These are phyloP conservation scores for Pomacea maculata DNA, from an alignment of 1,140 invertebrate species.

Conservation along the genomic window DNA sequence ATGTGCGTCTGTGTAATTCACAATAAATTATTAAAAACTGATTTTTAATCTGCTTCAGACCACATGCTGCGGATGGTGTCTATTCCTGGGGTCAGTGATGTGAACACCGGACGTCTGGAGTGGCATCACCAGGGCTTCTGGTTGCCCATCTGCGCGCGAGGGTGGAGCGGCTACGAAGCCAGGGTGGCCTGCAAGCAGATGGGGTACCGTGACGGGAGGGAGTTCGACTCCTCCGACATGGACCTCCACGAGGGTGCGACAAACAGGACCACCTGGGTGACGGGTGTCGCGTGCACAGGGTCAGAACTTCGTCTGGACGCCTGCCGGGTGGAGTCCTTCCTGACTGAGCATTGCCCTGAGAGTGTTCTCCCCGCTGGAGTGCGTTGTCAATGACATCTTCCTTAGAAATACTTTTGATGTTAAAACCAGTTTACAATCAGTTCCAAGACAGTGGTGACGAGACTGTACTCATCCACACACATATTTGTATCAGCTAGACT, in stretches of 20 bases:
- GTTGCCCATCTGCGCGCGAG: constrained; percentile 91
- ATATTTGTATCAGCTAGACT: too few species aligned
- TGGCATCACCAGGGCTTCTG: constrained; percentile 85
- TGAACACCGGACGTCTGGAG: constrained; percentile 82
- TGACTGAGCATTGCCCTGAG: constrained; percentile 10
- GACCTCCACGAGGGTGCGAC: constrained; percentile 10
- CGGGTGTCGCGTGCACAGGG: constrained; percentile 86
- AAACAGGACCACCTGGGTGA: constrained; percentile 79
- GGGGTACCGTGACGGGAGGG: constrained; percentile 36
- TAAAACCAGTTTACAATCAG: constrained; percentile 3
- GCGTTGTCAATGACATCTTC: constrained; percentile 32
- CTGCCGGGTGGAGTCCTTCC: constrained; percentile 80
- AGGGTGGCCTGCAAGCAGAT: constrained; percentile 77
- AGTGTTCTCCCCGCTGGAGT: constrained; percentile 21
- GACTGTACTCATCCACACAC: too few species aligned
- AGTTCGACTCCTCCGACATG: constrained; percentile 7
- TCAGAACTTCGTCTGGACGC: constrained; percentile 76
- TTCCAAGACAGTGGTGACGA: too few species aligned
- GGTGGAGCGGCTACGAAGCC: constrained; percentile 86
- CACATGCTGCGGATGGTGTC: constrained; percentile 38
- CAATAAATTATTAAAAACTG: too few species aligned
- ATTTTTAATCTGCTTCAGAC: constrained; percentile 24
- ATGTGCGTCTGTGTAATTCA: too few species aligned
- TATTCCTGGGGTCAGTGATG: constrained; percentile 27
- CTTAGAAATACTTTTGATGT: not conserved